Conservation (phyloP, 2,888 invertebrate species). For the Scaptodrosophila latifasciaeformis region DNA sequence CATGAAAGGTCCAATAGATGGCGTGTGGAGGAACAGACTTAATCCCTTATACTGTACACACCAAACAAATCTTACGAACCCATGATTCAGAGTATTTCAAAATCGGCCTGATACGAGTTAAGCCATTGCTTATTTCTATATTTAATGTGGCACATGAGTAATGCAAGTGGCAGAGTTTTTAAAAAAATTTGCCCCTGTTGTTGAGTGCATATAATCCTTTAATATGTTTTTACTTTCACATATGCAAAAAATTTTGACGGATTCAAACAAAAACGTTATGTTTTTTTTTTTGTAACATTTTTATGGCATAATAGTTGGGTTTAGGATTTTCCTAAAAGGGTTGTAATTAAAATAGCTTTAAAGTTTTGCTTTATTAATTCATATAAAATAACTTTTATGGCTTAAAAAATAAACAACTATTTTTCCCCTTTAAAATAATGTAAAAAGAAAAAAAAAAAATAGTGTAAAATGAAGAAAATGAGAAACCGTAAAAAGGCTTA, state of each 20-base stretch:
- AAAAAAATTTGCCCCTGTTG: slow-evolving; percentile 32
- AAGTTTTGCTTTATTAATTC: no score
- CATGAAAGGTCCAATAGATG: no score
- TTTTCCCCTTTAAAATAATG: neutral
- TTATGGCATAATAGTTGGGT: neutral
- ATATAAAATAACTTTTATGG: no score
- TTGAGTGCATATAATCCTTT: slow-evolving; percentile 47
- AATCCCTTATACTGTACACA: no score
- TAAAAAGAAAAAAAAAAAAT: slow-evolving; percentile 2
- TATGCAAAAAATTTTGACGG: slow-evolving; percentile 24
- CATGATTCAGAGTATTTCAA: no score
- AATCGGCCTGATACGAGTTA: no score
- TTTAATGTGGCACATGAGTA: no score
- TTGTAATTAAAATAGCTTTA: slow-evolving; percentile 22
- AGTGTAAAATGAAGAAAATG: slow-evolving; percentile 4
- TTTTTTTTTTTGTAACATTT: slow-evolving; percentile 13
- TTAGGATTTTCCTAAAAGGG: slow-evolving; percentile 19
- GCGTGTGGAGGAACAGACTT: no score
- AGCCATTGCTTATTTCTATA: no score
- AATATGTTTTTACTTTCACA: slow-evolving; percentile 38
- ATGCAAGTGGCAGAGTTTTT: no score
- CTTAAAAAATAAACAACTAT: no score
- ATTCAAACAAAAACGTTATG: slow-evolving; percentile 30
- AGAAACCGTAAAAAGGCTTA: neutral
- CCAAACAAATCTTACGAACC: no score